Evolutionary conservation across 23 tunicate genomes (phyloP), one percentile per base, ranked within the genome.

Genomic region (Phallusia fumigata): DNA sequence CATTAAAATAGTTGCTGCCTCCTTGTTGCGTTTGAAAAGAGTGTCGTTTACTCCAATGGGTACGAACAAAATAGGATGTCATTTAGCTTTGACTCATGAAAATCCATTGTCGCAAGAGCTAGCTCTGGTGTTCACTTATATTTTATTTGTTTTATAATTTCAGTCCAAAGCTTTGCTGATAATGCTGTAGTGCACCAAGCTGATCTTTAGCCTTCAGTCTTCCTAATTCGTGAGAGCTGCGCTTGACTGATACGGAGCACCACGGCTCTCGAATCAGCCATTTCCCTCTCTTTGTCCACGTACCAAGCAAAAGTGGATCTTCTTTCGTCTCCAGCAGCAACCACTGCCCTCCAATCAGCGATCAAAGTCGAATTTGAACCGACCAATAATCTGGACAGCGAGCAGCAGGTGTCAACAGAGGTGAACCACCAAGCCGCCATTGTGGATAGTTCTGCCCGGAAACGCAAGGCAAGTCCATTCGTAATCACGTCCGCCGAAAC

Each of bases 401-500:
- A 22, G 28, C 69, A 58, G 69, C 69, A 58, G 69, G 69, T 58
- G 15, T 58, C 69, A 22, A 5, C 69, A 22, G 69, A 11, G 26
- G 69, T 24, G 16, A 58, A 58, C 26, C 69, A 58, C 26, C 28
- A 58, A 31, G 83, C 91, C 33, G 76, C 73, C 84, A 65, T 58
- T 79, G 84, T 85, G 84, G 95, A 90, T 65, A 81, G 77, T 78
- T n/a, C 44, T 51, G 83, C 82, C 49, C 65, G 95, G 33, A 90
- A 90, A 85, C 95, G 95, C 83, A 90, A 88, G 84, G 84, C 85
- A 47, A 90, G 95, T 73, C 84, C 94, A 22, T 75, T 74, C n/a
- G 22, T 47, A 18, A 19, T 32, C 40, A 65, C 65, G 36, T 35
- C 45, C 83, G 69, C 64, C 36, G 69, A 78, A 13, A 19, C 33